Conservation (phyloP, 2,888 invertebrate species). For the Drosophila melanosoma region DNA sequence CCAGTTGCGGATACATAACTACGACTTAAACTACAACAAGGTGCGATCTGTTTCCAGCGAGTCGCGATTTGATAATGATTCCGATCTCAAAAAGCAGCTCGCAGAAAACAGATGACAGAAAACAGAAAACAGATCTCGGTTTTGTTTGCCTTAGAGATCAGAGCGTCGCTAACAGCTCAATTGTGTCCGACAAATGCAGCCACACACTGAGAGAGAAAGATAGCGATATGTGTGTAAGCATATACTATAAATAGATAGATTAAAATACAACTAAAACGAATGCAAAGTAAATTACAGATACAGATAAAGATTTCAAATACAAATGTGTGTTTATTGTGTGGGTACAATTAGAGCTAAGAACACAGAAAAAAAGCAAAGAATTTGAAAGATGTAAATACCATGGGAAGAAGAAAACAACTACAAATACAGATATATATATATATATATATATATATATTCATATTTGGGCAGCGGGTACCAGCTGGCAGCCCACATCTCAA, state of each 20-base stretch:
- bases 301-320: background rate
- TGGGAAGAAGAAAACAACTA: background rate
- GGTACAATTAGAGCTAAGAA: background rate
- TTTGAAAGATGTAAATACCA: background rate
- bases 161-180: conserved; percentile 52
- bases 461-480: background rate
- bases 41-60: conserved; percentile 32
- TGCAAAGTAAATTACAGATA: background rate
- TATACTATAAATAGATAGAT: conserved; percentile 6
- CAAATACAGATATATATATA: background rate
- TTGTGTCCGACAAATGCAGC: conserved; percentile 28
- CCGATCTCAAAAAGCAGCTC: conserved; percentile 30
- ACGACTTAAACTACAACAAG: conserved; percentile 13
- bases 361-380: background rate
- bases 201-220: background rate
- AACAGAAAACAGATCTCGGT: conserved; percentile 20
- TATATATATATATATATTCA: background rate
- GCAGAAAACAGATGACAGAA: conserved; percentile 32
- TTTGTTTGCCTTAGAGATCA: conserved; percentile 67
- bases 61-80: conserved; percentile 59
- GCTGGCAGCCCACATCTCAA: background rate
- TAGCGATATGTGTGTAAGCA: background rate
- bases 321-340: background rate
- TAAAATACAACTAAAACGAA: conserved; percentile 5
- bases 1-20: conserved; percentile 65